Conservation (phyloP, 2,113 vertebrate genomes). For the Myotis yumanensis region DNA sequence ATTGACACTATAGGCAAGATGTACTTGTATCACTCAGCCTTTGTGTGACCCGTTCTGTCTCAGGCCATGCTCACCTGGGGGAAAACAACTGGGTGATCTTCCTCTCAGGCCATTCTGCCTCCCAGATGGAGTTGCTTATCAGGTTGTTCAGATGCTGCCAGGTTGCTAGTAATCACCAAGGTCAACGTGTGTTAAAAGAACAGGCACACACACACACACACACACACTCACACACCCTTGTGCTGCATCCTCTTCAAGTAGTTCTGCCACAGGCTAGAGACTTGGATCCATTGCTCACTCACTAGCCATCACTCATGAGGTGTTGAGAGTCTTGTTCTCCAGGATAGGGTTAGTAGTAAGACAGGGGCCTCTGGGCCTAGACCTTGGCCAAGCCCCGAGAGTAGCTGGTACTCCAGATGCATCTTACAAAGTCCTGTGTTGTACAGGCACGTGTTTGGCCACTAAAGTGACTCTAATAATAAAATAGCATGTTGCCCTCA, state of each 20-base stretch:
- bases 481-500: not conserved
- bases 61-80: not conserved
- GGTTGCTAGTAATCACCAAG: not conserved
- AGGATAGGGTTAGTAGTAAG: not conserved
- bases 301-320: not conserved
- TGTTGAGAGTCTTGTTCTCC: not conserved
- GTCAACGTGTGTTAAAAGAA: not conserved
- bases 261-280: not conserved
- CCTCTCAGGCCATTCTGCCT: not conserved
- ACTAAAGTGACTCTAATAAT: not conserved
- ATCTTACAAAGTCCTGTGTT: not conserved
- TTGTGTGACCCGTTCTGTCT: not conserved
- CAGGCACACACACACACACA: not conserved
- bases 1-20: not conserved
- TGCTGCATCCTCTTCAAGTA: not conserved
- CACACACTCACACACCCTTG: not conserved
- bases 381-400: no score
- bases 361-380: not conserved
- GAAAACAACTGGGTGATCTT: not conserved
- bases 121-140: not conserved
- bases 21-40: not conserved
- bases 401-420: not conserved
- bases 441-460: not conserved
- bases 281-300: not conserved
- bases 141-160: not conserved